phyloP scores from a whole-genome alignment of 2,113 vertebrate genomes.

The Pogona vitticeps region DNA sequence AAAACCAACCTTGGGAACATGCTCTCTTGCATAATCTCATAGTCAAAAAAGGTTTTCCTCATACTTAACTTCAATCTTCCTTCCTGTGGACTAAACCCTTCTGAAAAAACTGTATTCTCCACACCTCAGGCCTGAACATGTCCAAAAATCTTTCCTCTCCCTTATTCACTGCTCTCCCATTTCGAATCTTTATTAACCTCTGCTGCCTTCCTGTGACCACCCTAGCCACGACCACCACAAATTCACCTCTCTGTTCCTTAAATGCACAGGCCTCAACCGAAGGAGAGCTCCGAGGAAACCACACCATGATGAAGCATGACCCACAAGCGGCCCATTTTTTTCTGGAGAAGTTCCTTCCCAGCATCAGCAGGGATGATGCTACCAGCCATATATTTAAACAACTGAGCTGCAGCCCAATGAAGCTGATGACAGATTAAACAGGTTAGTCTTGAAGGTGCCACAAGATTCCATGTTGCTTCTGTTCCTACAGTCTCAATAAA shows the following conservation, averaged over 20 bases:
- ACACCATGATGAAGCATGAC: not conserved
- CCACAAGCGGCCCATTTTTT: not conserved
- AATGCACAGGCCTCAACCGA: not conserved
- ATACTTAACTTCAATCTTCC: conserved; percentile 30
- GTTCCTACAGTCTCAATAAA: too few species aligned
- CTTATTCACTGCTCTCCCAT: not conserved
- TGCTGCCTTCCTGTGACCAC: not conserved
- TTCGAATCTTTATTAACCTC: not conserved
- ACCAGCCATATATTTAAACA: too few species aligned
- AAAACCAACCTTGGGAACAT: conserved; percentile 27
- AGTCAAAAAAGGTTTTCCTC: conserved; percentile 11
- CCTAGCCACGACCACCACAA: not conserved
- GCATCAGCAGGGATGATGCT: not conserved
- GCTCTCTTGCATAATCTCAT: conserved; percentile 1
- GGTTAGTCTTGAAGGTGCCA: too few species aligned
- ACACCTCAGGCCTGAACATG: conserved; percentile 10
- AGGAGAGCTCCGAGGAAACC: not conserved
- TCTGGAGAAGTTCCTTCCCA: not conserved
- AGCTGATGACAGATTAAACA: too few species aligned
- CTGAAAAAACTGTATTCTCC: not conserved
- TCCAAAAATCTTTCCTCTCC: not conserved
- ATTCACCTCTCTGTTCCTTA: not conserved
- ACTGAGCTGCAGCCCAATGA: too few species aligned
- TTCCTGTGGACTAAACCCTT: conserved; percentile 23
- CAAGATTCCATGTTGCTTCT: too few species aligned